Conservation (phyloP, 2,888 invertebrate genomes). For the Caenorhabditis angaria region DNA sequence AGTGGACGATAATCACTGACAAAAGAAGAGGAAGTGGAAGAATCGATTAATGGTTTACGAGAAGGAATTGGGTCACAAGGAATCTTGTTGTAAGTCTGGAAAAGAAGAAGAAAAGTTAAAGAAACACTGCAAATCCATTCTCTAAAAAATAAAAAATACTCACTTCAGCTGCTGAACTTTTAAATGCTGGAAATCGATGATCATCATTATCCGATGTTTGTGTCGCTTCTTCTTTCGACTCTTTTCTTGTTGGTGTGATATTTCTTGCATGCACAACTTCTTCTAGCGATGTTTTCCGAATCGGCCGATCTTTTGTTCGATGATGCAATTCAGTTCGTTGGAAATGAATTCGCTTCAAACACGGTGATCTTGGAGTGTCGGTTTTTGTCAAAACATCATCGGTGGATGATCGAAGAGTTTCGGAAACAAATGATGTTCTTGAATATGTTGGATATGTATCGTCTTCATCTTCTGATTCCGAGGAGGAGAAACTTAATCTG, state of each 20-base stretch:
- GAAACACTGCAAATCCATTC: not conserved
- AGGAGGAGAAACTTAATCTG: slow-evolving; percentile 38
- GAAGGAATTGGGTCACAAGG: slow-evolving; percentile 11
- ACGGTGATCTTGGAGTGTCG: slow-evolving; percentile 54
- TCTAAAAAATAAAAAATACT: slow-evolving; percentile 21
- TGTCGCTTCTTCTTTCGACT: slow-evolving; percentile 52
- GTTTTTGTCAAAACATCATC: slow-evolving; percentile 33
- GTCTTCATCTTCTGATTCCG: slow-evolving; percentile 35
- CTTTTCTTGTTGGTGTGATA: slow-evolving; percentile 37
- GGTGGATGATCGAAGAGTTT: slow-evolving; percentile 33
- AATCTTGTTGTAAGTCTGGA: slow-evolving; percentile 22
- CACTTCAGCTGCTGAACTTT: slow-evolving; percentile 18
- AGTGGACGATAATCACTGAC: not conserved
- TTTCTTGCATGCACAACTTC: slow-evolving; percentile 19
- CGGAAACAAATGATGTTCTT: slow-evolving; percentile 41
- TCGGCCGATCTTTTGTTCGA: not conserved
- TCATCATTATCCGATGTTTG: slow-evolving; percentile 43
- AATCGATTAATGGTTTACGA: slow-evolving; percentile 3
- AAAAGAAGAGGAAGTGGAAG: slow-evolving; percentile 14
- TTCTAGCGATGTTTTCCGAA: slow-evolving; percentile 32
- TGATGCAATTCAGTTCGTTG: slow-evolving; percentile 52
- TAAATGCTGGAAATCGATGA: slow-evolving; percentile 44
- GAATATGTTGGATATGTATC: slow-evolving; percentile 6
- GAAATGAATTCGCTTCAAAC: slow-evolving; percentile 58
- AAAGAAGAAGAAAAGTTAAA: slow-evolving; percentile 5